Percentiles rank a stretch among this genome's conserved stretches.
These are phyloP conservation scores for Lepidocyrtinus sp. DNA, from an alignment of 2,888 invertebrate genomes.

Conservation along the genomic window DNA sequence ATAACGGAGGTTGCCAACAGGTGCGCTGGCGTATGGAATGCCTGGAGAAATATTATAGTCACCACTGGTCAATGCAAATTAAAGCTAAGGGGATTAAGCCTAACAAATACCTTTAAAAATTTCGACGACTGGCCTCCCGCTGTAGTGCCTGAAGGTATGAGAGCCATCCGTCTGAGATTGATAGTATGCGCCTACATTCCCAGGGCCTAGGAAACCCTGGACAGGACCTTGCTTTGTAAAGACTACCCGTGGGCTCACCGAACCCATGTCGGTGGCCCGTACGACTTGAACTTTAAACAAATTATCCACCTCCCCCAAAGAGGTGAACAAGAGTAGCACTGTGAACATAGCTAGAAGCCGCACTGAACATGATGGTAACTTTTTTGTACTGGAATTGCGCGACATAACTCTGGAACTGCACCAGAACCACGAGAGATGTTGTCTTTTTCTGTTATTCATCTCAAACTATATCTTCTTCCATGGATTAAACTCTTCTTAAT, in stretches of 20 bases:
- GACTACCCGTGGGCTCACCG: conserved; percentile 67
- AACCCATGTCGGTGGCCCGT: conserved; percentile 16
- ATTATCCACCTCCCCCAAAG: neutral
- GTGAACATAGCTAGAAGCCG: conserved; percentile 3
- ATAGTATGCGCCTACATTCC: conserved; percentile 54
- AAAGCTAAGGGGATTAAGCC: too few relatives aligned
- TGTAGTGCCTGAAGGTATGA: conserved; percentile 55
- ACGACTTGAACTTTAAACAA: neutral
- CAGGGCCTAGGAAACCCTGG: conserved; percentile 67
- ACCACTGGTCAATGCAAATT: conserved; percentile 10
- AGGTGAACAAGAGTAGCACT: conserved; percentile 5
- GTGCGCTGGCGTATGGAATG: conserved; percentile 94
- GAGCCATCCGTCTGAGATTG: conserved; percentile 49
- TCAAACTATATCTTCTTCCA: conserved; percentile 2
- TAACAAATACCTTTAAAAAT: conserved; percentile 38
- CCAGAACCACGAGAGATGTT: conserved; percentile 46
- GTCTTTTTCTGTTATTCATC: conserved; percentile 45
- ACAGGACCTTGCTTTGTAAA: conserved; percentile 68
- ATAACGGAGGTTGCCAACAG: conserved; percentile 86
- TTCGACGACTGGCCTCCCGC: conserved; percentile 65
- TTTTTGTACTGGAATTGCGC: conserved; percentile 9
- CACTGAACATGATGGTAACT: neutral
- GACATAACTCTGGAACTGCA: conserved; percentile 49
- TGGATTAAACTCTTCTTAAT: too few relatives aligned
- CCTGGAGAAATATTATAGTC: conserved; percentile 37